Base-by-base conservation (phyloP, 2,113 vertebrate species). In the Brienomyrus longianalis region DNA sequence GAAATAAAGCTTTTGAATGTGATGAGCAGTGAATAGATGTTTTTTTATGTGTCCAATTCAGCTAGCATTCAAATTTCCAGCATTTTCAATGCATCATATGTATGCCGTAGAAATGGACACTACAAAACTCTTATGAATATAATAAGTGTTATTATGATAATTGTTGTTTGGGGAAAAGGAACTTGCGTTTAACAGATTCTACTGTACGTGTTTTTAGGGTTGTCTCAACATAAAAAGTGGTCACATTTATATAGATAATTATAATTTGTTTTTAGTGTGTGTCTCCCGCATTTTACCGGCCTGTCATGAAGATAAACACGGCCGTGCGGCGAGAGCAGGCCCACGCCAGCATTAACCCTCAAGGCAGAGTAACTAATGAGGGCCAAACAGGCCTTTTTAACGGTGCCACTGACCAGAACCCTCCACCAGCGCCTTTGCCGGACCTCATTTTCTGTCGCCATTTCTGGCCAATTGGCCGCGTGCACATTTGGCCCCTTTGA, bases 71-170 rank as follows among this genome's bases (percentile, higher is more conserved):
- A 48, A 23, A n/a, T 84, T n/a, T 84, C 83, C 83, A 45, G 39
- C 45, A n/a, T 84, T 23, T 48, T 84, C 43, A 84, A 21, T 47
- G 23, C 45, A 23, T 48, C 19, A 43, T n/a, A n/a, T 43, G n/a
- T 47, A 45, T 19, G 45, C 45, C 6, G 1, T 47, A 84, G 83
- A 84, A 45, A 80, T 80, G 15, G 35, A 80, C 74, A 84, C 45
- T 84, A 47, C 45, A 84, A 47, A 45, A 45, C 45, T 84, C 19
- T 47, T 21, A 48, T 47, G 21, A 84, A 84, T 84, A 23, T 47
- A 84, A 84, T 84, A 45, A 84, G 83, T 84, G 83, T 48, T 48
- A 45, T 83, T 84, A 84, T 84, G 83, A 84, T 84, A 84, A 84
- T 47, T 48, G 43, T 47, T 84, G 83, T 43, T 80, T 39, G 74